A percentile compares a stretch with the other conserved stretches of the same genome.
phyloP scores from a whole-genome alignment of 92 coral and sea anemone species.

The Phenganax stokvisi region DNA sequence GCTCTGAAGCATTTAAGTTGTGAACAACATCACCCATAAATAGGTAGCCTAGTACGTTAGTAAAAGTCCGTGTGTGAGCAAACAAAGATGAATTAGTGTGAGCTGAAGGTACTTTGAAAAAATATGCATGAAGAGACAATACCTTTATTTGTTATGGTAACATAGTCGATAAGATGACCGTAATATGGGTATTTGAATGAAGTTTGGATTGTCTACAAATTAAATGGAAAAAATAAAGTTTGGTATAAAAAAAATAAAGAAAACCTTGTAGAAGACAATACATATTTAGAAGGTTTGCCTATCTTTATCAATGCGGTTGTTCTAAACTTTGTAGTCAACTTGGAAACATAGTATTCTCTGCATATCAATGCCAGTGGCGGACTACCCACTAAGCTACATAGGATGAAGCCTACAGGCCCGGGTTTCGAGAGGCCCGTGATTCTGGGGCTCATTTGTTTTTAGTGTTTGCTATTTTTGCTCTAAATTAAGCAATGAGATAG shows the following conservation, averaged over 20 bases:
- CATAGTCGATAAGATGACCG: conserved; percentile 1
- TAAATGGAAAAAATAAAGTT: neutral
- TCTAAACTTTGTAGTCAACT: too few species aligned
- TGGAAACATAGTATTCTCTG: too few species aligned
- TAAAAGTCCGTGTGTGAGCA: neutral
- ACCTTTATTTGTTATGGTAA: conserved; percentile 35
- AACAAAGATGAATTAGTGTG: neutral
- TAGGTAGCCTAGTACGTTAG: conserved; percentile 31
- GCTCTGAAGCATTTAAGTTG: conserved; percentile 55
- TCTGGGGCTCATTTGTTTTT: too few species aligned
- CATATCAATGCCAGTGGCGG: too few species aligned
- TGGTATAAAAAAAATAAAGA: neutral
- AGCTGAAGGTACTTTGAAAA: too few species aligned
- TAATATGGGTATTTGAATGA: conserved; percentile 6
- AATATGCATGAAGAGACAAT: conserved; percentile 18
- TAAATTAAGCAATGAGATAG: too few species aligned
- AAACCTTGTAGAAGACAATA: neutral
- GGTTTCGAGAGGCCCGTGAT: too few species aligned
- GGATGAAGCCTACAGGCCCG: too few species aligned
- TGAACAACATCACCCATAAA: conserved; percentile 62
- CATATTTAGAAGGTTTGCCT: too few species aligned
- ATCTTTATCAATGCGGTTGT: too few species aligned
- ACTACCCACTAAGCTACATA: too few species aligned
- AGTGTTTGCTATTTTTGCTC: too few species aligned
- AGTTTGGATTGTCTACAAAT: neutral